phyloP scores from a whole-genome alignment of 2,888 invertebrate species.

The Polyploca ridens region DNA sequence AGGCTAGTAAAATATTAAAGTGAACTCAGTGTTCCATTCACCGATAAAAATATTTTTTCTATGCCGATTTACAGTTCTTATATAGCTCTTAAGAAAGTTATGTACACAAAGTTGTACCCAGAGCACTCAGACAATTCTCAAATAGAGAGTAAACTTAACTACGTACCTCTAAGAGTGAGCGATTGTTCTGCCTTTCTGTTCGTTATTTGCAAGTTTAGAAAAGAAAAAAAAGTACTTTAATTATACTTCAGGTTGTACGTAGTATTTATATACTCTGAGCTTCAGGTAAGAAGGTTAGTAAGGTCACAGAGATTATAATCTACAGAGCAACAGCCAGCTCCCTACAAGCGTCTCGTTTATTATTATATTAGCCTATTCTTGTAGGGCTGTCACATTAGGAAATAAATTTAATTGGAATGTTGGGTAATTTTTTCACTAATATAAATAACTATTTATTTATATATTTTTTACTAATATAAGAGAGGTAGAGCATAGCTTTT shows the following conservation, averaged over 20 bases:
- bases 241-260: neutral
- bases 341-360: no score
- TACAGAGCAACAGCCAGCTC: no score
- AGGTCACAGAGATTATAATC: no score
- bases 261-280: no score
- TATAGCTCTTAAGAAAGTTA: neutral
- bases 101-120: slow-evolving; percentile 6
- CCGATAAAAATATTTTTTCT: neutral
- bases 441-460: no score
- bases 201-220: neutral
- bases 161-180: slow-evolving; percentile 14
- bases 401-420: no score
- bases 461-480: no score
- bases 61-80: neutral
- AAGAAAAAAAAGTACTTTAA: neutral
- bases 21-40: neutral
- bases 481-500: no score
- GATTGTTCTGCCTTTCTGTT: slow-evolving; percentile 10
- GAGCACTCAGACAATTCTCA: neutral
- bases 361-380: no score
- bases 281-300: no score
- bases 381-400: no score
- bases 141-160: slow-evolving; percentile 11
- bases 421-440: no score
- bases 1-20: neutral